These are phyloP conservation scores for Montipora efflorescens DNA, from an alignment of 64 coral and sea anemone genomes.

Conservation along the genomic window DNA sequence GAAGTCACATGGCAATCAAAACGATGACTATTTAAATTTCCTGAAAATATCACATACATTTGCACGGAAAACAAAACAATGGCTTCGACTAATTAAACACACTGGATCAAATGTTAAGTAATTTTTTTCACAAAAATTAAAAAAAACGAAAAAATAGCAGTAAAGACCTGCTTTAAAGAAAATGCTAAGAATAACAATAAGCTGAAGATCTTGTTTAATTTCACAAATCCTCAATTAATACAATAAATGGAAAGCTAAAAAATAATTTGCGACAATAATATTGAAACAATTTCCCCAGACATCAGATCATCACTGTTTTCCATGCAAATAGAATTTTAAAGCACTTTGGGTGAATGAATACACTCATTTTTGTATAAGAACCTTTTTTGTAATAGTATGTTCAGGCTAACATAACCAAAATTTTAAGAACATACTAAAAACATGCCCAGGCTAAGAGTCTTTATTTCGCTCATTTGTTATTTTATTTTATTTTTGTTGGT, in stretches of 20 bases:
- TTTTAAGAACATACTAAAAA: too few relatives aligned
- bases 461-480: too few relatives aligned
- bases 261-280: not conserved
- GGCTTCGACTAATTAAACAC: not conserved
- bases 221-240: not conserved
- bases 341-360: too few relatives aligned
- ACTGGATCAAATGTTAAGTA: not conserved
- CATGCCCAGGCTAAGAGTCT: too few relatives aligned
- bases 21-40: not conserved
- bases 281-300: not conserved
- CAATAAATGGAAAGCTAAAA: not conserved
- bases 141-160: not conserved
- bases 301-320: not conserved
- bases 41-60: not conserved
- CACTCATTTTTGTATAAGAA: too few relatives aligned
- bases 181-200: not conserved
- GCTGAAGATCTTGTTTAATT: not conserved
- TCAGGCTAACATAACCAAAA: too few relatives aligned
- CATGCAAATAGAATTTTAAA: not conserved
- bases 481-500: too few relatives aligned
- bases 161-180: not conserved
- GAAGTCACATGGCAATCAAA: not conserved
- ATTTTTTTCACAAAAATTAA: not conserved
- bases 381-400: not conserved
- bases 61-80: not conserved